Evolutionary conservation across 2,113 vertebrate genomes (phyloP).

Genomic region (Etheostoma spectabile): DNA sequence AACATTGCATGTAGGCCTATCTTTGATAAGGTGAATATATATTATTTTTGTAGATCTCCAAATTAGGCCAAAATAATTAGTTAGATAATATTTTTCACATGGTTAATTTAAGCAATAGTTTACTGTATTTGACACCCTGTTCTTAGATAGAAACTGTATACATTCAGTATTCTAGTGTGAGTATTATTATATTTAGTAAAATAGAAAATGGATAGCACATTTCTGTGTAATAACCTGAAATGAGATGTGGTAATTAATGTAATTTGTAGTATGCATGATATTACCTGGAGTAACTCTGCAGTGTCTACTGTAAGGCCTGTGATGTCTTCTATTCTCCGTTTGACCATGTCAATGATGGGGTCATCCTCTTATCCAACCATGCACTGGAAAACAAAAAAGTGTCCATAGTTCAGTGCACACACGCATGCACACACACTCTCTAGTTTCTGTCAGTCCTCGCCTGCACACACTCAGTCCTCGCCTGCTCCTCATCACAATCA

Average conservation of each 20-base stretch:
- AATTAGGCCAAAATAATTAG: too few species aligned
- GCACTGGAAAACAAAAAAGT: slow-evolving; percentile 84
- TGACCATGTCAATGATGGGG: slow-evolving; percentile 90
- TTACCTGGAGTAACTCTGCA: slow-evolving; percentile 95
- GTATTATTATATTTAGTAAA: not conserved
- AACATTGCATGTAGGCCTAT: not conserved
- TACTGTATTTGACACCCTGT: not conserved
- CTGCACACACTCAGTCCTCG: too few species aligned
- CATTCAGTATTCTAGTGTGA: not conserved
- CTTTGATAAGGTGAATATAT: not conserved
- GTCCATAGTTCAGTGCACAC: too few species aligned
- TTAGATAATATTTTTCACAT: too few species aligned
- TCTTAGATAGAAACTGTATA: not conserved
- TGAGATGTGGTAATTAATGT: not conserved
- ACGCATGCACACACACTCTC: not conserved
- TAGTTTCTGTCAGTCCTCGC: too few species aligned
- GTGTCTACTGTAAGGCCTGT: slow-evolving; percentile 93
- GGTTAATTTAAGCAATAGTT: too few species aligned
- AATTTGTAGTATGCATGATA: too few species aligned
- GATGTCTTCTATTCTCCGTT: slow-evolving; percentile 92
- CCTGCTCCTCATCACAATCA: too few species aligned
- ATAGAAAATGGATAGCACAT: not conserved
- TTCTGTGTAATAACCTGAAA: not conserved
- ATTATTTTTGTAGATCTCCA: not conserved
- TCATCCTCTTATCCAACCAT: slow-evolving; percentile 93